Evolutionary conservation across 2,888 invertebrate genomes (phyloP).

Genomic region (Palloptera scutellata): DNA sequence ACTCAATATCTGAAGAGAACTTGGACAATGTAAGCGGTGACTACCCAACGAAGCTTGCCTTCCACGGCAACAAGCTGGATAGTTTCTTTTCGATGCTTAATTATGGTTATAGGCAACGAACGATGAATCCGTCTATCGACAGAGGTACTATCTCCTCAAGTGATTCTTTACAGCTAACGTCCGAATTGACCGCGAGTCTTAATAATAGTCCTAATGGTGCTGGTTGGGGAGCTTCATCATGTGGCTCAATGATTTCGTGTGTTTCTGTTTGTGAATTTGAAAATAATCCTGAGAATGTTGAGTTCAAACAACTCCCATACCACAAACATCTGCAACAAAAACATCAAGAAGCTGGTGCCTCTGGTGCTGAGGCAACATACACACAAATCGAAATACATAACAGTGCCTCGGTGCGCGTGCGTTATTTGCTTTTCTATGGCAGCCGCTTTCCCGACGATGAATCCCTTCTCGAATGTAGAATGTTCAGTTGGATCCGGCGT

Average conservation of each 20-base stretch:
- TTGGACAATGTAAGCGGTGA: conserved; percentile 11
- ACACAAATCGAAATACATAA: conserved; percentile 31
- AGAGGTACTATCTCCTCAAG: neutral
- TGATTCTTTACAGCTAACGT: conserved; percentile 78
- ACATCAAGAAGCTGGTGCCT: neutral
- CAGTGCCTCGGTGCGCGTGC: conserved; percentile 77
- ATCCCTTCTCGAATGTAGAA: conserved; percentile 24
- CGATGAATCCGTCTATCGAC: conserved; percentile 65
- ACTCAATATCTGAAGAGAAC: conserved; percentile 23
- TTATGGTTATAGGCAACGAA: conserved; percentile 76
- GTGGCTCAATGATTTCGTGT: conserved; percentile 80
- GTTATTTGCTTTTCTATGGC: conserved; percentile 79
- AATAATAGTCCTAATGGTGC: conserved; percentile 77
- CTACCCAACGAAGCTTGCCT: conserved; percentile 73
- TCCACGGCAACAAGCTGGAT: conserved; percentile 82
- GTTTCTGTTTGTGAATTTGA: conserved; percentile 84
- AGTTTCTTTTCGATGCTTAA: conserved; percentile 83
- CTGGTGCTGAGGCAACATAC: conserved; percentile 10
- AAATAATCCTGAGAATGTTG: conserved; percentile 72
- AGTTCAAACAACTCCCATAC: conserved; percentile 60
- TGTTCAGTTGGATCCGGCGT: conserved; percentile 68
- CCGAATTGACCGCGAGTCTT: conserved; percentile 76
- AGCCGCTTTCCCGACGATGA: conserved; percentile 43
- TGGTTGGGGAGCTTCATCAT: conserved; percentile 78
- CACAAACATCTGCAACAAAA: too few relatives aligned